Percentiles rank a stretch among this genome's conserved stretches.
These are phyloP conservation scores for Cacatua alba DNA, from an alignment of 2,113 vertebrate genomes.

Conservation along the genomic window DNA sequence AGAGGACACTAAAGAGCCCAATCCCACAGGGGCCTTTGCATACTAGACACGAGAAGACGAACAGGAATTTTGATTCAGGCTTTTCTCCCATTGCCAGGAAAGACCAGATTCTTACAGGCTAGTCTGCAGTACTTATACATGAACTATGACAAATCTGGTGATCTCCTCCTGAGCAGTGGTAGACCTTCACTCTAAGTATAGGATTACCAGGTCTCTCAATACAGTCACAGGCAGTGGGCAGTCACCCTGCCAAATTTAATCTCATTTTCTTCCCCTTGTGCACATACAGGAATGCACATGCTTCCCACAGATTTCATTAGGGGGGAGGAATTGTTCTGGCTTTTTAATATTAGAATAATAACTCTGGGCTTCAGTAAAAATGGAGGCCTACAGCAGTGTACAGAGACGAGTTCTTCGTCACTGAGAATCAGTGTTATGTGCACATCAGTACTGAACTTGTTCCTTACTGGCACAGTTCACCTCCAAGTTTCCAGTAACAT, in stretches of 20 bases:
- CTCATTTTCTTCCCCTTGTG: neutral
- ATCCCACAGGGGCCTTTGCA: neutral
- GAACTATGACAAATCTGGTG: neutral
- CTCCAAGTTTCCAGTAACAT: no score
- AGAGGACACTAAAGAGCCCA: neutral
- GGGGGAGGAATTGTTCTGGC: neutral
- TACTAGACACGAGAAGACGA: neutral
- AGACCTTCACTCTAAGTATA: neutral
- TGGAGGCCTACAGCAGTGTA: neutral
- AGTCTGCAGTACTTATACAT: neutral
- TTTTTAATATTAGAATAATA: neutral
- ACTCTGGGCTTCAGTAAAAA: neutral
- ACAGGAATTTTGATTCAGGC: neutral
- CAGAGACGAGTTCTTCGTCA: neutral
- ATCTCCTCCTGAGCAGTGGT: neutral
- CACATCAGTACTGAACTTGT: no score
- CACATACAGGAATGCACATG: fast-evolving
- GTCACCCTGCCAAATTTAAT: neutral
- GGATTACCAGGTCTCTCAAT: neutral
- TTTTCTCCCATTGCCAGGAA: neutral
- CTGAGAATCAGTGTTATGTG: no score
- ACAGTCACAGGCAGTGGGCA: neutral
- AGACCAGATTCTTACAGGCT: fast-evolving
- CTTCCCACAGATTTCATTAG: neutral
- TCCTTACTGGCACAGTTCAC: no score